A percentile compares a stretch with the other conserved stretches of the same genome.
phyloP scores from a whole-genome alignment of 2,113 vertebrate species.

The Eudyptes chrysolophus region DNA sequence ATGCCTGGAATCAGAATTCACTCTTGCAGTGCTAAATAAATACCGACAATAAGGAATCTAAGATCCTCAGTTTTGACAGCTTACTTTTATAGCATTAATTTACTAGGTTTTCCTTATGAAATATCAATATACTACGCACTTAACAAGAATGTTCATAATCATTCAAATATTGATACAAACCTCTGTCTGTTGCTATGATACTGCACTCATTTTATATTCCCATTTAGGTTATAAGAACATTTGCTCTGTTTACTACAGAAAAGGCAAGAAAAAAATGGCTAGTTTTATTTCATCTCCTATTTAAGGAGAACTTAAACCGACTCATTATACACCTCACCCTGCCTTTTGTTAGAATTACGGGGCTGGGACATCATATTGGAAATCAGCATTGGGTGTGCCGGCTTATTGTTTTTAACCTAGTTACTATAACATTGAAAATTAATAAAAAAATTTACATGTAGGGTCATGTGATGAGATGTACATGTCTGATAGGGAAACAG shows the following conservation, averaged over 20 bases:
- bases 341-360: neutral
- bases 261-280: neutral
- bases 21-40: neutral
- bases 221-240: conserved; percentile 22
- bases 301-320: neutral
- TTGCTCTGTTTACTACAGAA: conserved; percentile 8
- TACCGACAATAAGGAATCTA: neutral
- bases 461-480: neutral
- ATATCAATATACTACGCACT: neutral
- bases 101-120: neutral
- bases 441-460: neutral
- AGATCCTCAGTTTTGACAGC: neutral
- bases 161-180: conserved; percentile 43
- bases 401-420: neutral
- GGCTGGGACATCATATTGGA: neutral
- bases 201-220: conserved; percentile 13
- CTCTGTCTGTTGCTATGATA: conserved; percentile 43
- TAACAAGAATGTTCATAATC: neutral
- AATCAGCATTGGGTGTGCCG: neutral
- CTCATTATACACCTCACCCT: neutral
- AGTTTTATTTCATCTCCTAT: neutral
- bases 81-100: neutral
- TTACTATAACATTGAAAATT: neutral
- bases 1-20: neutral
- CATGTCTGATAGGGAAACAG: neutral